Conservation (phyloP, 2,113 vertebrate species). For the Baryphthengus martii region DNA sequence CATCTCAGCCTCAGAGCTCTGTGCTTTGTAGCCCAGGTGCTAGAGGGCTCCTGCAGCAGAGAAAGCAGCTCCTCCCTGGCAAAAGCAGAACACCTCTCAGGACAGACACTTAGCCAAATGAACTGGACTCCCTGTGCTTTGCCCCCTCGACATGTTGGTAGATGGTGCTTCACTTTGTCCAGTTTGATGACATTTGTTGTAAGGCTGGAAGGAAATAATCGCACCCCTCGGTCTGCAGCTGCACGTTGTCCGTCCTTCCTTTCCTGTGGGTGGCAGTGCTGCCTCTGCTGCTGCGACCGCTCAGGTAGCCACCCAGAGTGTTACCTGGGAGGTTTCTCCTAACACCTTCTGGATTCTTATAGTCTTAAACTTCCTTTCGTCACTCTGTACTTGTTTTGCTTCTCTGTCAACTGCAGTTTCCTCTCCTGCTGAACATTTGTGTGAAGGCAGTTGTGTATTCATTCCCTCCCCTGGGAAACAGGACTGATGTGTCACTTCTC, state of each 20-base stretch:
- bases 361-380: background rate
- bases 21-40: background rate
- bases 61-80: background rate
- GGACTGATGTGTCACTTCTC: background rate
- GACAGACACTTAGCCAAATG: background rate
- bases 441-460: background rate
- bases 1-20: background rate
- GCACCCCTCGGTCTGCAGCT: background rate
- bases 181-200: background rate
- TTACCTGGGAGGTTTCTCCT: background rate
- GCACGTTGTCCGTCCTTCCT: background rate
- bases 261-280: background rate
- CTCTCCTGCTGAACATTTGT: background rate
- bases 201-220: conserved; percentile 20
- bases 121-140: background rate
- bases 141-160: background rate
- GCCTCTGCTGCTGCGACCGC: background rate
- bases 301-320: background rate
- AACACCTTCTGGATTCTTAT: background rate
- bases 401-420: background rate
- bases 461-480: background rate
- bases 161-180: background rate
- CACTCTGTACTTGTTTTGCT: background rate
- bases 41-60: background rate
- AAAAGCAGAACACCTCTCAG: background rate